These are phyloP conservation scores for Empidonax traillii DNA, from an alignment of 2,113 vertebrate species.

Conservation along the genomic window DNA sequence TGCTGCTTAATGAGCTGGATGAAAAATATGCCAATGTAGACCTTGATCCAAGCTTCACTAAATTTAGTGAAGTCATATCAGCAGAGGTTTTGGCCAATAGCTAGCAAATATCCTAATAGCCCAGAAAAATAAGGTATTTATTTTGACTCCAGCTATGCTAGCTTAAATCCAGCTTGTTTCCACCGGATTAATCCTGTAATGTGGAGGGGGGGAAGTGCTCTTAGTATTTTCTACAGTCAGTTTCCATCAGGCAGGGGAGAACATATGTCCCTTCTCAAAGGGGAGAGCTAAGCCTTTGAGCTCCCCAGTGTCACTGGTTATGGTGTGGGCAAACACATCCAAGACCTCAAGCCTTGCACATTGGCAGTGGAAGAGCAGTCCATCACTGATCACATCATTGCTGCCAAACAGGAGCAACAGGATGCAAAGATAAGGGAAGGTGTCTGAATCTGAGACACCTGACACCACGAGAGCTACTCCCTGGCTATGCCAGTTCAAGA, in stretches of 20 bases:
- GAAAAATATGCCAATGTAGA: conserved; percentile 18
- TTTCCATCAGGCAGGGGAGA: neutral
- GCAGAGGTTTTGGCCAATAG: neutral
- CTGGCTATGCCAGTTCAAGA: neutral
- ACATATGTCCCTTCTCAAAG: neutral
- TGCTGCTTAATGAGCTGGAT: conserved; percentile 31
- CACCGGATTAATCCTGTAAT: neutral
- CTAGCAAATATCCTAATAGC: neutral
- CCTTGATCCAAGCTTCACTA: neutral
- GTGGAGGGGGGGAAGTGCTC: neutral
- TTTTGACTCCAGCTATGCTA: neutral
- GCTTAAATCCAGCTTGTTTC: neutral
- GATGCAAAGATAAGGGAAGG: neutral
- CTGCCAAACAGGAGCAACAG: neutral
- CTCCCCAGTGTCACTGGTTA: neutral
- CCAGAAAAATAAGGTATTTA: neutral
- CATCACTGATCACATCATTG: neutral
- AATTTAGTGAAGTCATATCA: neutral
- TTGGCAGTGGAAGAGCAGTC: neutral
- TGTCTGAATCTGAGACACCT: neutral
- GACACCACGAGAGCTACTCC: neutral
- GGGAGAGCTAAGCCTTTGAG: neutral
- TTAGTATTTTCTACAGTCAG: neutral
- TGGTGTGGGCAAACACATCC: neutral
- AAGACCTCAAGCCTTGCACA: fast-evolving